phyloP scores from a whole-genome alignment of 1,140 invertebrate genomes.

The Zeugodacus cucurbitae region DNA sequence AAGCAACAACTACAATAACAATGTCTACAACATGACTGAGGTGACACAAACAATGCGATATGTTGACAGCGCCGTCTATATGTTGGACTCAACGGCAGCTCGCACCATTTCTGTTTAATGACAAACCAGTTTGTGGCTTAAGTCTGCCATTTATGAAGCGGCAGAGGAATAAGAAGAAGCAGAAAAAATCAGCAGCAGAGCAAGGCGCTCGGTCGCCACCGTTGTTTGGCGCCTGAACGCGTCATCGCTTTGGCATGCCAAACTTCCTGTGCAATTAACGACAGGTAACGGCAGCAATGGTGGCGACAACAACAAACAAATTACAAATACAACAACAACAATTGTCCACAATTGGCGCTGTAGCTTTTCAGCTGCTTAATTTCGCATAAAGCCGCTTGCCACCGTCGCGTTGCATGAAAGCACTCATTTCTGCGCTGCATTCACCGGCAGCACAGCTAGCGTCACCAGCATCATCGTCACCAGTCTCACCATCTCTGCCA shows the following conservation, averaged over 20 bases:
- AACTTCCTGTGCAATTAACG: constrained; percentile 34
- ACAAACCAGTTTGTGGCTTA: constrained; percentile 3
- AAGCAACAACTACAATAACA: not conserved
- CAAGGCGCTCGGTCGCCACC: not conserved
- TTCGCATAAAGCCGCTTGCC: not conserved
- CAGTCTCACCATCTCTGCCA: not conserved
- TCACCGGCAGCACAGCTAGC: not conserved
- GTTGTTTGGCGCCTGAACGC: constrained; percentile 18
- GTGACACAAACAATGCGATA: constrained; percentile 19
- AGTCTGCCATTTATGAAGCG: not conserved
- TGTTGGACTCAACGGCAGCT: not conserved
- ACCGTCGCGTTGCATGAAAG: not conserved
- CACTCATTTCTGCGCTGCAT: not conserved
- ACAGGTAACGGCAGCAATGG: not conserved
- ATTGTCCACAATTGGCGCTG: not conserved
- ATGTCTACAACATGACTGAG: not conserved
- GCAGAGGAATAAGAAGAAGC: not conserved
- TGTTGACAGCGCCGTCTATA: constrained; percentile 17
- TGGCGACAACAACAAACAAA: not conserved
- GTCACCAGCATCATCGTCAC: not conserved
- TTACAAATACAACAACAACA: not conserved
- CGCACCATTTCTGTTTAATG: not conserved
- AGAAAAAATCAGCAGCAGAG: not conserved
- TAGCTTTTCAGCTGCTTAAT: constrained; percentile 29
- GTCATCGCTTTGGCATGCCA: constrained; percentile 30